Percentiles rank a stretch among this genome's conserved stretches.
These are phyloP conservation scores for Chaetura pelagica DNA, from an alignment of 2,113 vertebrate genomes.

Conservation along the genomic window DNA sequence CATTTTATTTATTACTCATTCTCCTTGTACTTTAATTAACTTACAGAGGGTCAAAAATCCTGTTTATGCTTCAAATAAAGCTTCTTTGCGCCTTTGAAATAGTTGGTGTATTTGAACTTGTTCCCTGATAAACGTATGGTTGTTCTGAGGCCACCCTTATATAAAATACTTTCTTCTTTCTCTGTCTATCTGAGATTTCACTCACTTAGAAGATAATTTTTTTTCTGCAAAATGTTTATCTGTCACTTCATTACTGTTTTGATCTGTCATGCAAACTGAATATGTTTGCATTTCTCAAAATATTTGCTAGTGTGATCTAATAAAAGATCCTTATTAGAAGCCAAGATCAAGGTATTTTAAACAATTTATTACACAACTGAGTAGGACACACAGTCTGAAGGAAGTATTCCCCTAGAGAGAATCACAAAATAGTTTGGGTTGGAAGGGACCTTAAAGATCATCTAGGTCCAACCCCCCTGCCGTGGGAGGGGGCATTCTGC, in stretches of 20 bases:
- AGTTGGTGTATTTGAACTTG: neutral
- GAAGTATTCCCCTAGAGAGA: neutral
- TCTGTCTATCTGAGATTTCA: neutral
- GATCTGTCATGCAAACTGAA: neutral
- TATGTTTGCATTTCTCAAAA: neutral
- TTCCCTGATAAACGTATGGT: neutral
- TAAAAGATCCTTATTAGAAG: neutral
- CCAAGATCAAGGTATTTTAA: neutral
- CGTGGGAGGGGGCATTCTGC: too few species aligned
- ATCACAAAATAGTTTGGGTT: too few species aligned
- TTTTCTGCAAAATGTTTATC: neutral
- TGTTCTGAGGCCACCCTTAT: neutral
- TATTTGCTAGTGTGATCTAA: neutral
- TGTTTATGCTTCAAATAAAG: neutral
- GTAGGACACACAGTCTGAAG: neutral
- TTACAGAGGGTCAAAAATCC: neutral
- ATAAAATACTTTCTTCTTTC: neutral
- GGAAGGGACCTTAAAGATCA: too few species aligned
- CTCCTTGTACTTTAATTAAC: constrained; percentile 1
- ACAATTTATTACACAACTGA: neutral
- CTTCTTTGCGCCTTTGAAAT: neutral
- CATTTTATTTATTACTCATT: neutral
- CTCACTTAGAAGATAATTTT: neutral
- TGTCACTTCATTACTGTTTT: neutral
- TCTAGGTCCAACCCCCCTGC: too few species aligned